Percentiles rank a stretch among this genome's conserved stretches.
These are phyloP conservation scores for Netelia melanura DNA, from an alignment of 2,888 invertebrate species.

Conservation along the genomic window DNA sequence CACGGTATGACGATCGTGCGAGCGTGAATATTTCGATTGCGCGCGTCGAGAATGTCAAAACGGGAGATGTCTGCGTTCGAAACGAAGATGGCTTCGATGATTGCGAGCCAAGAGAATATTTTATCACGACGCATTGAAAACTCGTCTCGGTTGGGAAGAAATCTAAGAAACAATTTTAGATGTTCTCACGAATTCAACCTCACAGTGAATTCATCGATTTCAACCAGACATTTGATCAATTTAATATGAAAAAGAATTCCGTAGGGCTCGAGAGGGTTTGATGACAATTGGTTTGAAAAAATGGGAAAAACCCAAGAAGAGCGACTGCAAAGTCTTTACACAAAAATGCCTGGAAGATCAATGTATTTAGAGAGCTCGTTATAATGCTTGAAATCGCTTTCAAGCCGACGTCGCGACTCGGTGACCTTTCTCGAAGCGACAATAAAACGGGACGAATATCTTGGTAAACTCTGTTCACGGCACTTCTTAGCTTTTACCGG, in stretches of 20 bases:
- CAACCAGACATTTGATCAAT: no score
- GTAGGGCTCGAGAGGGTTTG: no score
- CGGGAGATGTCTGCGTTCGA: neutral
- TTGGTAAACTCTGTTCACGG: neutral
- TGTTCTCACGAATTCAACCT: no score
- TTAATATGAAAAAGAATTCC: no score
- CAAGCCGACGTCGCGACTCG: neutral
- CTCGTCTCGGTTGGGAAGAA: neutral
- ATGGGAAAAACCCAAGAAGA: neutral
- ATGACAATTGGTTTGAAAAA: no score
- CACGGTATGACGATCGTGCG: neutral
- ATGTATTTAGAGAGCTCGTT: neutral
- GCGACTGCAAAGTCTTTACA: neutral
- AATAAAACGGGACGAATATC: neutral
- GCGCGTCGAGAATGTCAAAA: conserved; percentile 3
- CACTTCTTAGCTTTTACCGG: neutral
- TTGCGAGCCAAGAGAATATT: neutral
- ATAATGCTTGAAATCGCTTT: conserved; percentile 3
- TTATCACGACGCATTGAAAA: neutral
- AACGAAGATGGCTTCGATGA: neutral
- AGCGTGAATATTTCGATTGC: neutral
- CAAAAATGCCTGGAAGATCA: neutral
- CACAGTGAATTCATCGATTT: no score
- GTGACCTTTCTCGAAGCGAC: neutral
- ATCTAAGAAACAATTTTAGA: no score